phyloP scores from a whole-genome alignment of 2,888 invertebrate species.

The Psococerastis gibbosa region DNA sequence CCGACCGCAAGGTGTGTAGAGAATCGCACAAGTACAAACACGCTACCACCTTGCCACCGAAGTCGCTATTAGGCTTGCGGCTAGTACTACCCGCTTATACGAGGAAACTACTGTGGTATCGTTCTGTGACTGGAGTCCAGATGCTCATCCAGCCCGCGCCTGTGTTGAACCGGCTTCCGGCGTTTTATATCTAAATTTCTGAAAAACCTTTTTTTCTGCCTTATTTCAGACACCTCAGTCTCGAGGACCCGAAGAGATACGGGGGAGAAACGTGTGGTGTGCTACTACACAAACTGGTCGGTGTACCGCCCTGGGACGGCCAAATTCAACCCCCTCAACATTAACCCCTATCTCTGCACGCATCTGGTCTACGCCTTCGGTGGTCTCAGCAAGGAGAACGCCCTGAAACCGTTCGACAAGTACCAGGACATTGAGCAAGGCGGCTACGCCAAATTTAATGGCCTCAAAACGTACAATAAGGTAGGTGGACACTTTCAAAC shows the following conservation, averaged over 20 bases:
- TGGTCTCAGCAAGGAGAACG: slow-evolving; percentile 79
- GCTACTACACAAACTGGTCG: slow-evolving; percentile 89
- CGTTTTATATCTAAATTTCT: too few relatives aligned
- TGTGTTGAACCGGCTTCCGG: too few relatives aligned
- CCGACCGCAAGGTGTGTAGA: too few relatives aligned
- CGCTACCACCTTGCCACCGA: too few relatives aligned
- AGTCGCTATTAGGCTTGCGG: too few relatives aligned
- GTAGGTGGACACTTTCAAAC: neutral
- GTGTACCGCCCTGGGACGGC: slow-evolving; percentile 80
- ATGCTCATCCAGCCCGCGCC: too few relatives aligned
- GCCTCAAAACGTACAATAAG: slow-evolving; percentile 81
- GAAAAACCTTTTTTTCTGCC: neutral
- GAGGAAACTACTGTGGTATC: too few relatives aligned
- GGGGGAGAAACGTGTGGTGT: slow-evolving; percentile 58
- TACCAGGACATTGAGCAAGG: slow-evolving; percentile 93
- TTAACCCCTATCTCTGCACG: slow-evolving; percentile 85
- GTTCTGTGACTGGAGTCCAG: too few relatives aligned
- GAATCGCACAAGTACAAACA: too few relatives aligned
- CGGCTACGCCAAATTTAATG: slow-evolving; percentile 86
- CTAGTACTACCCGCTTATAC: too few relatives aligned
- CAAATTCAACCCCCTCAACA: slow-evolving; percentile 81
- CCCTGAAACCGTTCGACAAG: slow-evolving; percentile 80
- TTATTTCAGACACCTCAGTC: neutral
- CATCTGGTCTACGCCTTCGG: slow-evolving; percentile 88
- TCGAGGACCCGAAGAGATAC: slow-evolving; percentile 21